These are phyloP conservation scores for Seira ritae DNA, from an alignment of 2,888 invertebrate species.

Conservation along the genomic window DNA sequence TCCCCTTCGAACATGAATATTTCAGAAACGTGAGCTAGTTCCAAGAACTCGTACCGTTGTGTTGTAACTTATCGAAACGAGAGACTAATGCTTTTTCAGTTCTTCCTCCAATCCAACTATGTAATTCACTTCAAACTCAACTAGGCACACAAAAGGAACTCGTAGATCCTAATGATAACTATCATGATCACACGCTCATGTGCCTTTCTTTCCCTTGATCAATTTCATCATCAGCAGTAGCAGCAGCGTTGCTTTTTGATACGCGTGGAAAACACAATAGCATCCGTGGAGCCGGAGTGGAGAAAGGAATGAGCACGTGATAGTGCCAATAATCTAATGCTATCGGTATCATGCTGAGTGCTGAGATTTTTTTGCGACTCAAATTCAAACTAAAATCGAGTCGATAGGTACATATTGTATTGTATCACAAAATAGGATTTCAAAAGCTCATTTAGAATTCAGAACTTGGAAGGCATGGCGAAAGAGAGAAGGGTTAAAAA, in stretches of 20 bases:
- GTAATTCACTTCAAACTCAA: neutral
- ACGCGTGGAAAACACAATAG: no score
- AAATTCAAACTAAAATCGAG: neutral
- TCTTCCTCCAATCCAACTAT: neutral
- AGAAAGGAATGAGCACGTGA: slow-evolving; percentile 7
- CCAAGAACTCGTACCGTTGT: neutral
- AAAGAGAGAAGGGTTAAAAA: neutral
- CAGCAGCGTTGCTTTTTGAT: no score
- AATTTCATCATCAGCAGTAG: no score
- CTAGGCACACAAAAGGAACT: neutral
- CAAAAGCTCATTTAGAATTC: neutral
- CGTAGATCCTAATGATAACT: slow-evolving; percentile 7
- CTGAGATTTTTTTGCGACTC: neutral
- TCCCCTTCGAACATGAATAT: neutral
- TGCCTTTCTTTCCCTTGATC: neutral
- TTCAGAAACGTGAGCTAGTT: neutral
- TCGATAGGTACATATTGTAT: neutral
- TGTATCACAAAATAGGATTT: neutral
- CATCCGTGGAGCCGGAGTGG: no score
- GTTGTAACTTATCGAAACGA: neutral
- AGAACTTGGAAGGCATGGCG: neutral
- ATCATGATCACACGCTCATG: neutral
- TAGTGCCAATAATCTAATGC: slow-evolving; percentile 10
- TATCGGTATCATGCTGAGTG: neutral
- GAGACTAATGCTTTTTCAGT: neutral